Base-by-base conservation (phyloP, 2,888 invertebrate species). In the Habrosyne pyritoides region DNA sequence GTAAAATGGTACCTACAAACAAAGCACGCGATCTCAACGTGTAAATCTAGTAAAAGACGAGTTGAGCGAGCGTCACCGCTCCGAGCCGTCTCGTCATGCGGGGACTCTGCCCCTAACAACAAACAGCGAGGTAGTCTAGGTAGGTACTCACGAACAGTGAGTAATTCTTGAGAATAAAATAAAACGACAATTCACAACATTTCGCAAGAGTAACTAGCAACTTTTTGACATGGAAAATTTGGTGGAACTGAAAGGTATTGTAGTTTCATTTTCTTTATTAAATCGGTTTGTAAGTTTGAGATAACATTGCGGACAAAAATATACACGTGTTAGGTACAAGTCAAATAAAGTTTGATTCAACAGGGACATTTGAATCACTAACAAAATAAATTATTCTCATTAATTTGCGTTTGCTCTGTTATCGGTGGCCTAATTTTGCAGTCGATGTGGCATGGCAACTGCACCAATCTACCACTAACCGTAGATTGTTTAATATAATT, bases 11-110 rank as follows among this genome's bases (percentile, higher is more conserved):
- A 28, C 28, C 28, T 33, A 24, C 3, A 24, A 7, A 7, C 24
- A 24, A 55, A 69, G 62, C 87, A 88, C 83, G 87, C 76, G 71
- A 77, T 60, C 55, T 63, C 57, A 58, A 64, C 83, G 83, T 86
- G 86, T 64, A 68, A 66, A 69, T 58, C 67, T 67, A 67, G 61
- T 61, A 60, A 64, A 53, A 66, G 68, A 36, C 36, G 18, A 49
- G 49, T 28, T 18, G 26, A 28, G 28, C 49, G 47, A 47, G 10
- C 33, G 33, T 47, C 18, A 12, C 21, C 12, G 49, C 18, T 8
- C 26, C 49, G 18, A 10, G 21, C 26, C 56, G 66, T 60, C 61
- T 57, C 53, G 61, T 51, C 47, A 5, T 12, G 12, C 42, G 75
- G 59, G 82, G 81, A 84, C 84, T 85, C 75, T 85, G 86, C 73